A percentile compares a stretch with the other conserved stretches of the same genome.
phyloP scores from a whole-genome alignment of 2,113 vertebrate genomes.

The Brachypteracias leptosomus region DNA sequence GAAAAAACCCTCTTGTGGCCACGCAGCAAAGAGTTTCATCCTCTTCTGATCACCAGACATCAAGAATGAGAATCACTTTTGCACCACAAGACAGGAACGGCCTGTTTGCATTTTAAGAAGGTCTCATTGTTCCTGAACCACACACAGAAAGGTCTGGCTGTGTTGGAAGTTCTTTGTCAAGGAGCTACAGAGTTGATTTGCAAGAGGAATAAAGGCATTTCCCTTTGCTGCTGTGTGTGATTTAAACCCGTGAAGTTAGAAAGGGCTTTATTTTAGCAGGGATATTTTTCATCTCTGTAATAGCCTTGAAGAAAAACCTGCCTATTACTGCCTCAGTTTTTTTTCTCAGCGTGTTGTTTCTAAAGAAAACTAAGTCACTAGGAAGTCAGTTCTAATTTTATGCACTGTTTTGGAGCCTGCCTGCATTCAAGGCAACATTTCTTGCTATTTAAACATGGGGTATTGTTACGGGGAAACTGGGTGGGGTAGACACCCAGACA shows the following conservation, averaged over 20 bases:
- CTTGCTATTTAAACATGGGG: slow-evolving; percentile 5
- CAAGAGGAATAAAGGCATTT: background rate
- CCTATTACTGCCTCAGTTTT: slow-evolving; percentile 23
- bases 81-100: background rate
- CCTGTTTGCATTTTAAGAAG: background rate
- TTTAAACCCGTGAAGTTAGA: background rate
- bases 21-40: background rate
- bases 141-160: background rate
- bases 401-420: slow-evolving; percentile 37
- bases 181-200: background rate
- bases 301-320: slow-evolving; percentile 14
- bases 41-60: background rate
- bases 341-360: slow-evolving; percentile 34
- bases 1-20: background rate
- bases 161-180: background rate
- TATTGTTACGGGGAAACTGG: background rate
- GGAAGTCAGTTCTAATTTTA: slow-evolving; percentile 65
- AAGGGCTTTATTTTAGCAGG: background rate
- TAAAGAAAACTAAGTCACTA: slow-evolving; percentile 58
- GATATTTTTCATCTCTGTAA: slow-evolving; percentile 17
- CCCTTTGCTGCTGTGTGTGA: background rate
- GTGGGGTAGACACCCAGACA: background rate
- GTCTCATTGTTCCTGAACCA: background rate
- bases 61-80: background rate
- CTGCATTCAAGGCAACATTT: background rate